phyloP scores from a whole-genome alignment of 1,140 invertebrate genomes.

The Caerostris extrusa region DNA sequence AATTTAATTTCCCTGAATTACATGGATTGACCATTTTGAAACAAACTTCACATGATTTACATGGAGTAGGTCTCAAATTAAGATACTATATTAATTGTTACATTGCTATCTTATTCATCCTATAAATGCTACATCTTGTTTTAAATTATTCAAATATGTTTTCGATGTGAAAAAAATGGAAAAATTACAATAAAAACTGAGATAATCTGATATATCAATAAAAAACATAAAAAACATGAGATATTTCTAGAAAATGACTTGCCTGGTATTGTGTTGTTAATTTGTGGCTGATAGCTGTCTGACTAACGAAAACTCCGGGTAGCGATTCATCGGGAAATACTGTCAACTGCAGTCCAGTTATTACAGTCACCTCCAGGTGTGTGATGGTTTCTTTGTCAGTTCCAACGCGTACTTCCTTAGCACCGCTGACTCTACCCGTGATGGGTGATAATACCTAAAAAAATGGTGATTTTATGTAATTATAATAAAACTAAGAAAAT shows the following conservation, averaged over 20 bases:
- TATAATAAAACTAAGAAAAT: too few species aligned
- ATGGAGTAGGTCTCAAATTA: too few species aligned
- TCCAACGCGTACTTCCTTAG: slow-evolving; percentile 93
- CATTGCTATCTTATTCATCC: not conserved
- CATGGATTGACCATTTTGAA: too few species aligned
- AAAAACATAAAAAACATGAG: not conserved
- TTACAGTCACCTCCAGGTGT: slow-evolving; percentile 91
- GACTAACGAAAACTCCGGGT: slow-evolving; percentile 91
- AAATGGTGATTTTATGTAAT: not conserved
- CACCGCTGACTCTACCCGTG: slow-evolving; percentile 93
- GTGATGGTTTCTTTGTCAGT: slow-evolving; percentile 94
- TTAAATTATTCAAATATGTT: not conserved
- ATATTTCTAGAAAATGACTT: slow-evolving; percentile 38
- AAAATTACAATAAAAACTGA: too few species aligned
- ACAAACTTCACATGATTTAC: too few species aligned
- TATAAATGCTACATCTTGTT: not conserved
- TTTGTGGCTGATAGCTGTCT: slow-evolving; percentile 91
- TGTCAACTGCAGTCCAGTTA: slow-evolving; percentile 93
- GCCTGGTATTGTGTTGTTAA: slow-evolving; percentile 97
- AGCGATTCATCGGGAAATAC: slow-evolving; percentile 89
- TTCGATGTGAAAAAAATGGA: too few species aligned
- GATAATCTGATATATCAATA: too few species aligned
- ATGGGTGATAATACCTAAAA: slow-evolving; percentile 92
- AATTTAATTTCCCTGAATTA: too few species aligned
- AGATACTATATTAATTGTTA: too few species aligned